Evolutionary conservation across 1,140 invertebrate genomes (phyloP).

Genomic region (Bombus pascuorum): DNA sequence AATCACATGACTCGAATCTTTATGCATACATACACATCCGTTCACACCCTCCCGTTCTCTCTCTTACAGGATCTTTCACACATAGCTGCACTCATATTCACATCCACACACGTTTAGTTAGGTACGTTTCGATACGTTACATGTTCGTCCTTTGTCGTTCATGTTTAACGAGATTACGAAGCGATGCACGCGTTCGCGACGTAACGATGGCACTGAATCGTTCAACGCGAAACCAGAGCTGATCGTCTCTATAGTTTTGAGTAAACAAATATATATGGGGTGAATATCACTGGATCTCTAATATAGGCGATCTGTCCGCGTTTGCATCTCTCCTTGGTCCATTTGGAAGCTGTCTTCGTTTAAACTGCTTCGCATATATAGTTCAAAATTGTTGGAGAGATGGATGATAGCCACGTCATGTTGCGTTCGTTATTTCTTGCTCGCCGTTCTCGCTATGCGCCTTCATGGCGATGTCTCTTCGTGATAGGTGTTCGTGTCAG

Average conservation of each 20-base stretch:
- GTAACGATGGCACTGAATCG: constrained; percentile 71
- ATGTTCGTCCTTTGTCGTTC: neutral
- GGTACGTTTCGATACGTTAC: constrained; percentile 7
- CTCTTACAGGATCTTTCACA: neutral
- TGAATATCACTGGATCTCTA: neutral
- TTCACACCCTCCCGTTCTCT: neutral
- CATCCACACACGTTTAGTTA: constrained; percentile 6
- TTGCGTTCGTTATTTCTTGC: neutral
- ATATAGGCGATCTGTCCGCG: neutral
- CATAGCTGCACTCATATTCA: neutral
- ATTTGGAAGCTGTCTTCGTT: neutral
- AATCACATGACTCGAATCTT: neutral
- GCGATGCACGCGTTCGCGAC: constrained; percentile 36
- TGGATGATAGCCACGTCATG: neutral
- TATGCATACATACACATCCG: neutral
- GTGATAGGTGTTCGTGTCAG: neutral
- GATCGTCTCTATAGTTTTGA: constrained; percentile 27
- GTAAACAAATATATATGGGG: constrained; percentile 27
- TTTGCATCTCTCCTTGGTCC: too few species aligned
- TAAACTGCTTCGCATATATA: neutral
- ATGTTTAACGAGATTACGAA: neutral
- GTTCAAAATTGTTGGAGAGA: neutral
- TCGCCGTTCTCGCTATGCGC: neutral
- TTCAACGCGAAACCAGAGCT: constrained; percentile 49
- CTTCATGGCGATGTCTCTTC: constrained; percentile 1